Conservation (phyloP, 2,888 invertebrate species). For the Eupithecia tripunctaria region DNA sequence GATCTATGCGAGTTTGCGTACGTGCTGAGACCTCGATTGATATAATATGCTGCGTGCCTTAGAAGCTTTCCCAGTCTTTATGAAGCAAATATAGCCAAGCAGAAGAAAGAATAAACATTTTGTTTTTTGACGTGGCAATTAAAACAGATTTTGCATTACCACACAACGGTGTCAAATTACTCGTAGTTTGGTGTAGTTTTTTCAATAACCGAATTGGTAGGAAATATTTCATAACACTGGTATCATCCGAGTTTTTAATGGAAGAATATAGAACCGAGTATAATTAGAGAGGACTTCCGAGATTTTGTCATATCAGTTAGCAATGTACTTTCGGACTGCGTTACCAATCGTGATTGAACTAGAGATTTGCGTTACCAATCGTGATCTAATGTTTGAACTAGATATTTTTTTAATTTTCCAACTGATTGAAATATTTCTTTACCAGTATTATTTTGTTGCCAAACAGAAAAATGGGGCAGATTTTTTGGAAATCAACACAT, state of each 20-base stretch:
- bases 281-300: too few species aligned
- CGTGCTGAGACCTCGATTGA: slow-evolving; percentile 33
- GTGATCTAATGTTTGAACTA: too few species aligned
- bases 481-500: slow-evolving; percentile 40
- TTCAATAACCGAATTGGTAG: too few species aligned
- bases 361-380: too few species aligned
- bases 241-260: too few species aligned
- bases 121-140: neutral
- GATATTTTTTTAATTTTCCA: neutral
- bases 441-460: neutral
- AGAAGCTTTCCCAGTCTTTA: neutral
- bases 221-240: too few species aligned
- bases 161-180: too few species aligned
- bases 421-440: neutral
- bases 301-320: too few species aligned
- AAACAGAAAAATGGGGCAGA: slow-evolving; percentile 12
- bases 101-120: neutral
- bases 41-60: slow-evolving; percentile 21
- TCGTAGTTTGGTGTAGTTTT: too few species aligned
- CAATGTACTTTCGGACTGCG: too few species aligned
- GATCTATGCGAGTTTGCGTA: slow-evolving; percentile 30
- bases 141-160: neutral
- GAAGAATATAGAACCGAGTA: too few species aligned
- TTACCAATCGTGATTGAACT: too few species aligned
- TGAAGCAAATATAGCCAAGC: slow-evolving; percentile 2